Evolutionary conservation across 2,888 invertebrate genomes (phyloP), one percentile per base, ranked within the genome.

Genomic region (Campaea margaritaria): DNA sequence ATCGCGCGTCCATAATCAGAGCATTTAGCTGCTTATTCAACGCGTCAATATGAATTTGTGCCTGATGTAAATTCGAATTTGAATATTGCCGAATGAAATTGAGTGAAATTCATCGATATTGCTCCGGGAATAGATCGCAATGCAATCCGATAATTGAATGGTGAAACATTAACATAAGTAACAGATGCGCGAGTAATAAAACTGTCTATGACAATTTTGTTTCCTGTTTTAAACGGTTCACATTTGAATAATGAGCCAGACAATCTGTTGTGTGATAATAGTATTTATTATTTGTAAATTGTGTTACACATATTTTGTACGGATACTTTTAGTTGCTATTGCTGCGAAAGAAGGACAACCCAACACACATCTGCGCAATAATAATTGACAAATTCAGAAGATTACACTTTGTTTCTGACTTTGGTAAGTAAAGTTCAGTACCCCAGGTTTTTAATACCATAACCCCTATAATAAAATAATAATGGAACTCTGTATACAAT

Each of bases 1-100:
- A 67, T 65, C 62, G 69, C 69, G 68, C 62, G 66, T 70, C 65
- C 66, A 80, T 79, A 78, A 81, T 78, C 76, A 78, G 73, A 77
- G 70, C 77, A 85, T 84, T 86, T 82, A 79, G 72, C 77, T 72
- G 73, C 75, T 81, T 81, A 86, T 85, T 84, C 79, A 82, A 76
- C 76, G 76, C 79, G 72, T 80, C 81, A 84, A 80, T 81, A 79
- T 82, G 80, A 85, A 86, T 63, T 64, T 52, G 52, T 83, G 78
- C 78, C 79, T 85, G 85, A 87, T 85, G 83, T 81, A 83, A 86
- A 81, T 76, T 74, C 70, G 67, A 82, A 87, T 87, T 86, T 84
- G 83, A 87, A 88, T 86, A 87, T 79, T 81, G 80, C 74, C 78
- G 75, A 76, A 81, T 79, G 75, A 78, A 82, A 83, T 85, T 77